Conservation (phyloP, 2,888 invertebrate species). For the Rapana venosa region DNA sequence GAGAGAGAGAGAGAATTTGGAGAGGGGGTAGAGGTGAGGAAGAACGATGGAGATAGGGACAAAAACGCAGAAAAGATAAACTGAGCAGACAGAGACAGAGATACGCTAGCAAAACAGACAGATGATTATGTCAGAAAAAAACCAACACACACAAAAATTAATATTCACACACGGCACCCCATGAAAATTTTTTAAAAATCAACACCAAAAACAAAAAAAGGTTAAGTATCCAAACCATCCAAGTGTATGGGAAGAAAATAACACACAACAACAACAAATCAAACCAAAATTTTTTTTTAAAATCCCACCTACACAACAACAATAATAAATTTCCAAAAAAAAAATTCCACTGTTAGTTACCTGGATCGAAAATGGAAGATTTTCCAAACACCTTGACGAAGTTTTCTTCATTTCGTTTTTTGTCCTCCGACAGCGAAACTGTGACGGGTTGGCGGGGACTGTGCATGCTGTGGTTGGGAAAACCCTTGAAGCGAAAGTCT, state of each 20-base stretch:
- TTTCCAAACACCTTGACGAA: conserved; percentile 46
- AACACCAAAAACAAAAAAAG: too few species aligned
- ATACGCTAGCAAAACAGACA: too few species aligned
- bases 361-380: conserved; percentile 49
- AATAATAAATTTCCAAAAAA: not conserved
- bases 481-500: conserved; percentile 54
- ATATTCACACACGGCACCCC: too few species aligned
- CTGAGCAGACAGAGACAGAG: too few species aligned
- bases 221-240: too few species aligned
- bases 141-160: too few species aligned
- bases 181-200: too few species aligned
- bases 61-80: too few species aligned
- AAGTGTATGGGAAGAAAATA: not conserved
- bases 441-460: conserved; percentile 47
- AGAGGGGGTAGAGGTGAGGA: too few species aligned
- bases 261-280: not conserved
- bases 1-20: too few species aligned
- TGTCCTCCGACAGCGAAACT: conserved; percentile 33
- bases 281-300: not conserved
- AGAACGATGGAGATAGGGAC: too few species aligned
- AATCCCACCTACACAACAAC: not conserved
- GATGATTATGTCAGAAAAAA: too few species aligned
- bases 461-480: conserved; percentile 49
- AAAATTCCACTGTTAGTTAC: conserved; percentile 14
- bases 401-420: conserved; percentile 43